A percentile compares a stretch with the other conserved stretches of the same genome.
phyloP scores from a whole-genome alignment of 2,797 vertebrate species.

The Salmo trutta region DNA sequence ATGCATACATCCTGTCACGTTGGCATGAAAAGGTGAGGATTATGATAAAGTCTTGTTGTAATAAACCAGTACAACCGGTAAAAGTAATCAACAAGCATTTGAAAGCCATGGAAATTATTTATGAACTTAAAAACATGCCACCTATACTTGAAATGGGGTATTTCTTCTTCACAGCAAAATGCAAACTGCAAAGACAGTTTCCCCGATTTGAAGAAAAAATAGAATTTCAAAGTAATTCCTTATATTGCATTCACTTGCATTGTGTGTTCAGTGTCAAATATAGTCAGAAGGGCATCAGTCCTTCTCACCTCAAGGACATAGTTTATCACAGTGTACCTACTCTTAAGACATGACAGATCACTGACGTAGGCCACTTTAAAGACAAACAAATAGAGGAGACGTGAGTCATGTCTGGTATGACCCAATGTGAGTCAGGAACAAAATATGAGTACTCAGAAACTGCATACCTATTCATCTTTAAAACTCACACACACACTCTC shows the following conservation, averaged over 20 bases:
- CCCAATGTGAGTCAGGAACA: too few species aligned
- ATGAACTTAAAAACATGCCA: background rate
- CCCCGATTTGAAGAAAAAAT: too few species aligned
- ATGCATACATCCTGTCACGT: background rate
- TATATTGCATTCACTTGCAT: background rate
- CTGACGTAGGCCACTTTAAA: slow-evolving; percentile 7
- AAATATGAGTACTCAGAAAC: too few species aligned
- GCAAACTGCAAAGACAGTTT: background rate
- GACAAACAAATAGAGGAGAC: too few species aligned
- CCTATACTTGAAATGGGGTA: too few species aligned
- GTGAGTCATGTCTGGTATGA: too few species aligned
- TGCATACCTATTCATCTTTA: too few species aligned
- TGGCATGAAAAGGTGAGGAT: background rate
- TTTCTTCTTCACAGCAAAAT: too few species aligned
- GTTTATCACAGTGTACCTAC: background rate
- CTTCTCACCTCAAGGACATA: background rate
- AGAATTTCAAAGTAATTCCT: too few species aligned
- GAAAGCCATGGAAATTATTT: background rate
- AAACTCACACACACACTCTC: too few species aligned
- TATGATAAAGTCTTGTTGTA: background rate
- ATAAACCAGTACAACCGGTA: background rate
- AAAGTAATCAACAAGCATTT: background rate
- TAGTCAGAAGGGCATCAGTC: background rate
- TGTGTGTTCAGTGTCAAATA: background rate
- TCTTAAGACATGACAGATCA: slow-evolving; percentile 15